Evolutionary conservation across 2,888 invertebrate genomes (phyloP).

Genomic region (Cepaea hortensis): DNA sequence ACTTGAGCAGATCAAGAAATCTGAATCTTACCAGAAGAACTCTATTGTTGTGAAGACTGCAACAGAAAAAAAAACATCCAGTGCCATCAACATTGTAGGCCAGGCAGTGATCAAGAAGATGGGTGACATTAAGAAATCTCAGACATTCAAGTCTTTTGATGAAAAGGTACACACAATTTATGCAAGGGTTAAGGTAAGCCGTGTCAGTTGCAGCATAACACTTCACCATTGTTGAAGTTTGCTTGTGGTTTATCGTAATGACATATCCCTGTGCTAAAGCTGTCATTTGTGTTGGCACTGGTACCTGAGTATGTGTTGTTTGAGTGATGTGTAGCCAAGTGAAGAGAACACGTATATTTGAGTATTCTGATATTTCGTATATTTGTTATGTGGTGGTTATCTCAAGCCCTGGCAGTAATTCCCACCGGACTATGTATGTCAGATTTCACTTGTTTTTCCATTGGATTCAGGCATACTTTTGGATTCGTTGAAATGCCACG

Average conservation of each 20-base stretch:
- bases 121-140: constrained; percentile 97
- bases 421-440: too few relatives aligned
- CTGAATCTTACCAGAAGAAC: constrained; percentile 96
- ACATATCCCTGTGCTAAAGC: too few relatives aligned
- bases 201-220: not conserved
- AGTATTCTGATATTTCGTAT: too few relatives aligned
- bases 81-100: constrained; percentile 87
- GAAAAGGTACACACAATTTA: constrained; percentile 95
- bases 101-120: constrained; percentile 91
- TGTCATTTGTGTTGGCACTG: too few relatives aligned
- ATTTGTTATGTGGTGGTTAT: too few relatives aligned
- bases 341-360: too few relatives aligned
- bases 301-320: too few relatives aligned
- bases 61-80: constrained; percentile 90
- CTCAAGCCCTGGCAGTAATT: too few relatives aligned
- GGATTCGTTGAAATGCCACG: too few relatives aligned
- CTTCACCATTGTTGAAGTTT: not conserved
- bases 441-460: too few relatives aligned
- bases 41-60: constrained; percentile 92
- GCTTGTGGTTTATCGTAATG: not conserved
- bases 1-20: constrained; percentile 93
- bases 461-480: too few relatives aligned
- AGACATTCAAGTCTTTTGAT: constrained; percentile 97
- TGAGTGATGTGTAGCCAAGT: too few relatives aligned
- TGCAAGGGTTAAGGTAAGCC: constrained; percentile 93